phyloP scores from a whole-genome alignment of 2,113 vertebrate species.

The Oryctolagus cuniculus region mOryCun1.1 NC_091453.1:85924001-85924500 shows the following conservation, averaged over 20 bases:
- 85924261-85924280: slow-evolving; percentile 18
- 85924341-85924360: slow-evolving; percentile 13
- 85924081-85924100: slow-evolving; percentile 61
- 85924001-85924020: slow-evolving; percentile 30
- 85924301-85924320: background rate
- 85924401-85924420: background rate
- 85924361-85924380: background rate
- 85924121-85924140: slow-evolving; percentile 38
- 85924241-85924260: background rate
- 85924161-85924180: background rate
- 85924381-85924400: slow-evolving; percentile 36
- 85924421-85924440: background rate
- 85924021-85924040: slow-evolving; percentile 8
- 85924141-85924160: slow-evolving; percentile 15
- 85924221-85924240: slow-evolving; percentile 44
- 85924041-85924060: slow-evolving; percentile 25
- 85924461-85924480: slow-evolving; percentile 53
- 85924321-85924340: slow-evolving; percentile 32
- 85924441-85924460: background rate
- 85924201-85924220: slow-evolving; percentile 10
- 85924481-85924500: background rate
- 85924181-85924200: background rate
- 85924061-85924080: background rate
- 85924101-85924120: background rate
- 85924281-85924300: background rate